Base-by-base conservation (phyloP, 1,140 invertebrate species). In the Cydia fagiglandana region DNA sequence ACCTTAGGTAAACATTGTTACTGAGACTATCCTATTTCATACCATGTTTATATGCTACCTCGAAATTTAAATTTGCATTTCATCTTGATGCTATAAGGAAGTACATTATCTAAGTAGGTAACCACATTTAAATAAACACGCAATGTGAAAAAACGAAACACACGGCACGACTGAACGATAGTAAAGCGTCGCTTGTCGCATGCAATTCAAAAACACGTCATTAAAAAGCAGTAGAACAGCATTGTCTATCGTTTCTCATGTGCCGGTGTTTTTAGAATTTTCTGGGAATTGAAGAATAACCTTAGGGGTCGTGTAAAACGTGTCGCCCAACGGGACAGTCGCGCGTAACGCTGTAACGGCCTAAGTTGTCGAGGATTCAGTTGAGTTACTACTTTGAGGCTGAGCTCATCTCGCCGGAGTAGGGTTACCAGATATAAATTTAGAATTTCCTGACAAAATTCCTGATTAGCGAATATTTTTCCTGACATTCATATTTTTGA, bases 211-310 rank as follows among this genome's bases (percentile, higher is more conserved):
- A 61, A 61, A 61, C 56, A 61, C 15, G 5, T 53, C 56, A 61
- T 61, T 61, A 61, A 61, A 61, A 61, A 61, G 20, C 20, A 61
- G 56, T 61, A 12, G 50, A 53, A 53, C 50, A 28, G 66, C 66
- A 70, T 70, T 70, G 66, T 70, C 66, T 38, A 17, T 17, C 66
- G 64, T 41, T 70, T 70, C 66, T 38, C 66, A 70, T 38, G 66
- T 38, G 34, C 66, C 76, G 64, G 20, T 47, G 75, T 75, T 81
- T 78, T 80, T 79, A 78, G 61, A 73, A 75, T 73, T 78, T 82
- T 80, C 80, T 73, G 73, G 75, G 81, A 84, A 83, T 77, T 74
- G 75, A 76, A 80, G 80, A 81, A 81, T 84, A 81, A 84, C 76
- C 77, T 74, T 53, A 64, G 75, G 79, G 77, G 76, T 76, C 81